Percentiles rank a stretch among this genome's conserved stretches.
Evolutionary conservation across 2,888 invertebrate species (phyloP).

Genomic region (Cerastis leucographa): DNA sequence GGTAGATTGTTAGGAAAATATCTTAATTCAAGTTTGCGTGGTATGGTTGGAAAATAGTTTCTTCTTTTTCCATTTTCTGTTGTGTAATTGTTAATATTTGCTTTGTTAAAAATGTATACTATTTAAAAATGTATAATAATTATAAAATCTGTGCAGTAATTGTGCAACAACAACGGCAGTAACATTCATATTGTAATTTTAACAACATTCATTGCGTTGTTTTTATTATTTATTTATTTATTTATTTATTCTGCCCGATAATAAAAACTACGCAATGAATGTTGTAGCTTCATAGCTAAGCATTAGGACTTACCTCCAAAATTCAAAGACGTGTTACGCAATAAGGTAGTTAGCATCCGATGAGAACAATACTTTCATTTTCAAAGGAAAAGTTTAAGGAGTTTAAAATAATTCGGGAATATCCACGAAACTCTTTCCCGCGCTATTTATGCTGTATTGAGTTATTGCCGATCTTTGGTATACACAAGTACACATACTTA

Average conservation of each 20-base stretch:
- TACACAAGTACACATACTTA: conserved; percentile 32
- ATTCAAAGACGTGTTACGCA: not conserved
- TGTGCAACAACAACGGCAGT: not conserved
- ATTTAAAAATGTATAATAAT: no score
- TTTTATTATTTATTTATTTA: no score
- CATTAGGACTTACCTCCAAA: not conserved
- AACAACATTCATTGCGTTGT: not conserved
- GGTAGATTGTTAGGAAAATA: conserved; percentile 9
- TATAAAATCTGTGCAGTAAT: not conserved
- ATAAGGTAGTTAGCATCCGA: not conserved
- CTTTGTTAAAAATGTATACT: not conserved
- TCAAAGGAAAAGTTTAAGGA: not conserved
- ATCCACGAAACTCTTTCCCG: conserved; percentile 35
- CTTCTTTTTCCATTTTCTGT: not conserved
- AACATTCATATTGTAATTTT: not conserved
- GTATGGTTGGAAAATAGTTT: not conserved
- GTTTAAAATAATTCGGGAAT: not conserved
- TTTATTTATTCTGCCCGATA: no score
- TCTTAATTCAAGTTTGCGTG: not conserved
- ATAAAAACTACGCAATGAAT: no score
- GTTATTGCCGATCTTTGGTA: conserved; percentile 67
- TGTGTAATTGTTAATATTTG: not conserved
- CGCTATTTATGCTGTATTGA: conserved; percentile 51
- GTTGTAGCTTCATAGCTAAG: no score
- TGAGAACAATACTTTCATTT: not conserved